Evolutionary conservation across 2,888 invertebrate genomes (phyloP), one percentile per base, ranked within the genome.

Genomic region (Orthonevra nobilis): DNA sequence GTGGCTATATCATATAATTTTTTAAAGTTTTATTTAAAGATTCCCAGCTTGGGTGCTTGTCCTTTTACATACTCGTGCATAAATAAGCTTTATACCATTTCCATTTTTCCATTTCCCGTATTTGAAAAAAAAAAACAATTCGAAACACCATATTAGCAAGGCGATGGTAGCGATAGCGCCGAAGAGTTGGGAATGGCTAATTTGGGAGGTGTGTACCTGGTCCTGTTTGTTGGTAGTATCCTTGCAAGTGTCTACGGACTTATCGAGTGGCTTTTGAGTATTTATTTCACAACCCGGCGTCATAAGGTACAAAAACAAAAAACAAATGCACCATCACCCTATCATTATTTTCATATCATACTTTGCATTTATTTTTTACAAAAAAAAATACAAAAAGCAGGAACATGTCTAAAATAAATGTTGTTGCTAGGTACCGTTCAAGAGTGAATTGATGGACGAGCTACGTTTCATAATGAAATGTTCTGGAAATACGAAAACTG

Each of bases 381-480:
- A n/a, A n/a, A n/a, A n/a, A n/a, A n/a, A n/a, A n/a, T n/a, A n/a
- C n/a, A n/a, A n/a, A n/a, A n/a, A n/a, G n/a, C n/a, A n/a, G n/a
- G n/a, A n/a, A n/a, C n/a, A n/a, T n/a, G n/a, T n/a, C n/a, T n/a
- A n/a, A n/a, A n/a, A n/a, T n/a, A n/a, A n/a, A n/a, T n/a, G n/a
- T n/a, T n/a, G n/a, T n/a, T n/a, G n/a, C n/a, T 20, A 94, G 92
- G 90, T 92, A 1, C 88, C 93, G n/a, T 94, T 95, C 84, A 91
- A 90, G 85, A 90, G 92, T 42, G 93, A 94, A 85, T 85, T 95
- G 19, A 88, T 90, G 50, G 92, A 92, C 1, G 95, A 96, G 86
- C 81, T 95, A 48, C 92, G 91, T 81, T 95, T 96, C 84, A 91
- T 95, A 23, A 85, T 93, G 1, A 91, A 92, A 84, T 94, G 93